Evolutionary conservation across 2,888 invertebrate species (phyloP).

Genomic region (Marasmarcha lunaedactyla): DNA sequence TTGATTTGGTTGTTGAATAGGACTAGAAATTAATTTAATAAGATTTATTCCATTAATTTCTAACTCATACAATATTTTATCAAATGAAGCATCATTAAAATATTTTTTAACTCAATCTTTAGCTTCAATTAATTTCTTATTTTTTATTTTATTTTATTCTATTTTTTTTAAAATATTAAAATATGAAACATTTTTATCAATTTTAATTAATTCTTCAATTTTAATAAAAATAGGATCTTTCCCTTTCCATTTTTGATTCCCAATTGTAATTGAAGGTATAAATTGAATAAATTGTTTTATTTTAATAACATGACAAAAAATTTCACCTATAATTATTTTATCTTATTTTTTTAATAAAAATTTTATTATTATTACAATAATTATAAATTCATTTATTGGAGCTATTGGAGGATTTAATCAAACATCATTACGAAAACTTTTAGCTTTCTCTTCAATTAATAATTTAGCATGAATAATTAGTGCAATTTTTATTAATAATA

Average conservation of each 20-base stretch:
- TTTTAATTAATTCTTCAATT: slow-evolving; percentile 46
- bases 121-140: slow-evolving; percentile 67
- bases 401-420: slow-evolving; percentile 66
- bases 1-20: slow-evolving; percentile 67
- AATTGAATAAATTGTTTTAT: slow-evolving; percentile 67
- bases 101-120: slow-evolving; percentile 72
- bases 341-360: slow-evolving; percentile 52
- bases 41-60: slow-evolving; percentile 72
- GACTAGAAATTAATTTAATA: slow-evolving; percentile 73
- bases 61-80: slow-evolving; percentile 51
- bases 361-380: slow-evolving; percentile 49
- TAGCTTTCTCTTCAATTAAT: slow-evolving; percentile 74
- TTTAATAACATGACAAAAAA: slow-evolving; percentile 75
- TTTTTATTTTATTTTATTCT: slow-evolving; percentile 50
- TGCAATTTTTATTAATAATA: slow-evolving; percentile 51
- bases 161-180: slow-evolving; percentile 38
- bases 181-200: slow-evolving; percentile 28
- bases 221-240: slow-evolving; percentile 69
- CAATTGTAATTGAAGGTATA: slow-evolving; percentile 70
- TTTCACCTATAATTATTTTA: slow-evolving; percentile 69
- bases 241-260: slow-evolving; percentile 73
- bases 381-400: slow-evolving; percentile 56
- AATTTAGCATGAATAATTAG: slow-evolving; percentile 71
- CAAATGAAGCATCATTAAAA: slow-evolving; percentile 70
- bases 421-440: slow-evolving; percentile 67